Evolutionary conservation across 2,797 vertebrate species (phyloP).

Genomic region (Dryobates pubescens): DNA sequence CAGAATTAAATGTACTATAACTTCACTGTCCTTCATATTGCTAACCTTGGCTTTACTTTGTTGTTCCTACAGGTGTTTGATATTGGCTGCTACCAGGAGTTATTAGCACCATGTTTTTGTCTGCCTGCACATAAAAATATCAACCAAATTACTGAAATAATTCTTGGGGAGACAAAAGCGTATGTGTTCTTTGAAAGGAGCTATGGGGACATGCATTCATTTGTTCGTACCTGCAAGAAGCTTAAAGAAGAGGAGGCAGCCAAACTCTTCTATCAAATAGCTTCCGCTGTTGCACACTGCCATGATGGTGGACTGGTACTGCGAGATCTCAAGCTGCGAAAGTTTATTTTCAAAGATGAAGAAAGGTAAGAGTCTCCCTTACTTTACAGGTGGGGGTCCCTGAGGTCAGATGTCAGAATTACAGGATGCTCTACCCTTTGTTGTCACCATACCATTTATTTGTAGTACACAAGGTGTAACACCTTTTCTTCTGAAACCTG

Average conservation of each 20-base stretch:
- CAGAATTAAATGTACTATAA: not conserved
- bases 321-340: slow-evolving; percentile 96
- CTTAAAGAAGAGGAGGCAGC: slow-evolving; percentile 97
- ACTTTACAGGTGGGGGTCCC: not conserved
- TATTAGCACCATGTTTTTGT: slow-evolving; percentile 95
- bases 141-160: slow-evolving; percentile 97
- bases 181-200: slow-evolving; percentile 98
- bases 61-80: slow-evolving; percentile 89
- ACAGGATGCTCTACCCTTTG: not conserved
- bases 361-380: slow-evolving; percentile 86
- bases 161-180: slow-evolving; percentile 94
- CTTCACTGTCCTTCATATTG: not conserved
- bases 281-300: slow-evolving; percentile 96
- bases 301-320: slow-evolving; percentile 96
- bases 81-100: slow-evolving; percentile 96
- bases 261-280: slow-evolving; percentile 97
- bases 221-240: slow-evolving; percentile 98
- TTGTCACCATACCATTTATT: not conserved
- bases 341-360: slow-evolving; percentile 98
- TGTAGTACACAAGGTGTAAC: not conserved
- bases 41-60: slow-evolving; percentile 63
- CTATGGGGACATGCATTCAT: slow-evolving; percentile 99
- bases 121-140: slow-evolving; percentile 95
- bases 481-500: not conserved
- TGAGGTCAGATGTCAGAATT: not conserved